phyloP scores from a whole-genome alignment of 2,113 vertebrate species.

The Onychostoma macrolepis region DNA sequence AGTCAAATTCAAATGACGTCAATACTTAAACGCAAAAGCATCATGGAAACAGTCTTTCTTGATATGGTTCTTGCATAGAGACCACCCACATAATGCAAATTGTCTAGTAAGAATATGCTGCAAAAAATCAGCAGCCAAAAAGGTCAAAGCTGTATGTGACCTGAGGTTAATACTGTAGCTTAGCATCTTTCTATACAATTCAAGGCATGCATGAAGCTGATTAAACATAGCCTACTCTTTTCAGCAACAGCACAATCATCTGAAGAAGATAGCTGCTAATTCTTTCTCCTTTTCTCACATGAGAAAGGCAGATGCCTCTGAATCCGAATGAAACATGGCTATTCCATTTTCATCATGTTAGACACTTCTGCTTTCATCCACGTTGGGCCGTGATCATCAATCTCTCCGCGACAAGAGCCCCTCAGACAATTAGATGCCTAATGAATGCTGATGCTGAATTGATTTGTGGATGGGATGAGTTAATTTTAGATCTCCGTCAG shows the following conservation, averaged over 20 bases:
- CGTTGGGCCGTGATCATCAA: conserved; percentile 31
- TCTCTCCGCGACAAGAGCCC: conserved; percentile 29
- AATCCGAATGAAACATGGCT: conserved; percentile 20
- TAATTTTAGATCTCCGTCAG: conserved; percentile 56
- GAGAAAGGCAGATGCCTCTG: conserved; percentile 11
- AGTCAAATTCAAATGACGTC: background rate
- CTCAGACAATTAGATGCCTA: no score
- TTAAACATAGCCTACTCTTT: background rate
- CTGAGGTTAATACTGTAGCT: background rate
- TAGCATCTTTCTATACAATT: background rate
- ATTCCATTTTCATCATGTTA: conserved; percentile 48
- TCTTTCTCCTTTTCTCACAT: background rate
- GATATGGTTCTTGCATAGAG: background rate
- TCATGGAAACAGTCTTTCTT: background rate
- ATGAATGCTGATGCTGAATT: conserved; percentile 56
- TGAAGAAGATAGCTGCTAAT: background rate
- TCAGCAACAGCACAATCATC: background rate
- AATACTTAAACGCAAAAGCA: background rate
- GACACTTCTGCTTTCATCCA: conserved; percentile 4
- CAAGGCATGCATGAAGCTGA: background rate
- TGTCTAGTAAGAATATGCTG: background rate
- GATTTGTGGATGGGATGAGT: conserved; percentile 56
- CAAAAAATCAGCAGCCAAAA: background rate
- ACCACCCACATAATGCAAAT: background rate
- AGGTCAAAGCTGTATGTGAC: background rate